These are phyloP conservation scores for Podarcis lilfordi DNA, from an alignment of 2,797 vertebrate genomes.

Conservation along the genomic window DNA sequence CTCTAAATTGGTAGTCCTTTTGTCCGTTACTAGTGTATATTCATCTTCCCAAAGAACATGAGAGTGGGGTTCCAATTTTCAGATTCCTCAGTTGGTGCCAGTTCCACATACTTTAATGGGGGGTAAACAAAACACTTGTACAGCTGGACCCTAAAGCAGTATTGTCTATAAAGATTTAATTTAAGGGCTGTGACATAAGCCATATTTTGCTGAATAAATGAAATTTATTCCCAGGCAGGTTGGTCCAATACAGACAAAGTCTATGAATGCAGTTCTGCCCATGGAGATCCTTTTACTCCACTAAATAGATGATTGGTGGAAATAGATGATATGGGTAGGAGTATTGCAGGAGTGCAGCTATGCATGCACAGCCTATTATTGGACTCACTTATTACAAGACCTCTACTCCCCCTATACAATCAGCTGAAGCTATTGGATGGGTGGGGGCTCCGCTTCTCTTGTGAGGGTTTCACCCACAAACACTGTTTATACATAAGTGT, in stretches of 20 bases:
- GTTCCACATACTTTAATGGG: background rate
- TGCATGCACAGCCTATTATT: background rate
- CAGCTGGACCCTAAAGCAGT: constrained; percentile 1
- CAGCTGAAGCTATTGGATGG: background rate
- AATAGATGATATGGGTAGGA: background rate
- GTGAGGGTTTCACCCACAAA: background rate
- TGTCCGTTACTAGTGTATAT: background rate
- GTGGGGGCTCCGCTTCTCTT: background rate
- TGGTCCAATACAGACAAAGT: background rate
- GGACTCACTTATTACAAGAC: background rate
- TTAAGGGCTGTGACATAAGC: constrained; percentile 22
- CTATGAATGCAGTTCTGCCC: background rate
- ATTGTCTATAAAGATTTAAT: constrained; percentile 53
- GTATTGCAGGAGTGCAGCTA: background rate
- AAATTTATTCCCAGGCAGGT: background rate
- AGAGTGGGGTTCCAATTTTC: constrained; percentile 1
- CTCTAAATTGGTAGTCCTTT: background rate
- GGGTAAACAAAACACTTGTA: background rate
- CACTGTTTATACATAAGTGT: background rate
- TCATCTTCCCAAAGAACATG: constrained; percentile 42
- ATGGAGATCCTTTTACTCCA: background rate
- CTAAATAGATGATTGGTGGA: background rate
- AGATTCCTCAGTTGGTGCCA: background rate
- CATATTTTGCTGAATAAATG: background rate
- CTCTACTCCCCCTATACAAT: background rate